These are phyloP conservation scores for Microctenopoma lineatum DNA, from an alignment of 2,797 vertebrate genomes.

Conservation along the genomic window DNA sequence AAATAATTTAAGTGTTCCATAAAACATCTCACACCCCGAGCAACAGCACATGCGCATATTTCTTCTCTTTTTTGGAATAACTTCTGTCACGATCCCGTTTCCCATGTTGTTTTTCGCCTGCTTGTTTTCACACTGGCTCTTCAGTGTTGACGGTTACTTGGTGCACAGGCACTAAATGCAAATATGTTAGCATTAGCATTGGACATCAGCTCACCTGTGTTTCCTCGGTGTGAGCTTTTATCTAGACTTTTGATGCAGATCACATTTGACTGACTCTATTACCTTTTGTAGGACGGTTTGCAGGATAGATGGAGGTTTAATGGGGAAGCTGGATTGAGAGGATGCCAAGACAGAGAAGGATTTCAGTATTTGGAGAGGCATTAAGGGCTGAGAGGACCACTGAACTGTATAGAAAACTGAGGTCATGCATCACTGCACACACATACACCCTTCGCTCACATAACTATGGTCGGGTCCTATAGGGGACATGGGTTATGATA, in stretches of 20 bases:
- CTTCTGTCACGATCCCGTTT: conserved; percentile 17
- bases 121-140: neutral
- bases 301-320: neutral
- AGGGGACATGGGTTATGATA: neutral
- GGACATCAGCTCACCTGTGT: no score
- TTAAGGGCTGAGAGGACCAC: conserved; percentile 2
- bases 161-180: neutral
- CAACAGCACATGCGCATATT: conserved; percentile 24
- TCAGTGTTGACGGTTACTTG: neutral
- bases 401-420: neutral
- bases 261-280: conserved; percentile 11
- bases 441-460: conserved; percentile 8
- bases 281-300: neutral
- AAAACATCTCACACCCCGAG: conserved; percentile 55
- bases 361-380: conserved; percentile 5
- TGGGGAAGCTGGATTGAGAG: neutral
- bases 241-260: neutral
- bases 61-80: conserved; percentile 8
- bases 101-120: conserved; percentile 14
- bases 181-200: neutral
- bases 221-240: neutral
- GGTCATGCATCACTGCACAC: conserved; percentile 8
- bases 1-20: conserved; percentile 65
- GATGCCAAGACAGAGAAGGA: neutral
- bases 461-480: conserved; percentile 10